Base-by-base conservation (phyloP, 2,797 vertebrate genomes). In the Garrulus glandarius region DNA sequence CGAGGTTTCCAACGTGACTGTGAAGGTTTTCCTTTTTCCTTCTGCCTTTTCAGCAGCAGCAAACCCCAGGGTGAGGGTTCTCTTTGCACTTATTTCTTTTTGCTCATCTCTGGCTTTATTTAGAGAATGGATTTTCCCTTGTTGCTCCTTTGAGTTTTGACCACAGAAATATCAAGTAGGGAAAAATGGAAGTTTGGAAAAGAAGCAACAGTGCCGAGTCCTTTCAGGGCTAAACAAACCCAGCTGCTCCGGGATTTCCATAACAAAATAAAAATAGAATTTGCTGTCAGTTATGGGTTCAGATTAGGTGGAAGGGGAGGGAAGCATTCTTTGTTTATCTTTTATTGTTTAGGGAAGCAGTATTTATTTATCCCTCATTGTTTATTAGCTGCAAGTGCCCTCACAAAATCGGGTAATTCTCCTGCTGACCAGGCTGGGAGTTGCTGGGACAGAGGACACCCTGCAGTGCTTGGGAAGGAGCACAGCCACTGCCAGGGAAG, bases 221-320 rank as follows among this genome's bases (percentile, higher is more conserved):
- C 94, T 95, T 89, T 89, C 84, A 89, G 88, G 69, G 77, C 72
- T 84, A 93, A 96, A 97, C 84, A 97, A 86, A 84, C 61, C 34
- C 82, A 87, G 92, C 84, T 94, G 92, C 93, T 91, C 64, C 72
- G 63, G 92, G 92, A 68, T 82, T 90, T 92, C 96, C 84, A 41
- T 36, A 78, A 93, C 19, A 44, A 44, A 44, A 44, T 30, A 77
- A 89, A 96, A 92, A 71, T 7, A 76, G 67, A 49, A n/a, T 44
- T 60, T 20, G 30, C 59, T 84, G 36, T 19, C 78, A 69, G 21
- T 6, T 71, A 20, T 1, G 2, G n/a, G 59, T 37, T 52, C 47
- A 52, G 56, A 43, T 68, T 3, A 65, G 64, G 32, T 2, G 30
- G 80, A 64, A 37, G 32, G 22, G 3, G 23, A 72, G 46, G 10